Evolutionary conservation across 2,113 vertebrate genomes (phyloP).

Genomic region (Trochalopteron elliotii): DNA sequence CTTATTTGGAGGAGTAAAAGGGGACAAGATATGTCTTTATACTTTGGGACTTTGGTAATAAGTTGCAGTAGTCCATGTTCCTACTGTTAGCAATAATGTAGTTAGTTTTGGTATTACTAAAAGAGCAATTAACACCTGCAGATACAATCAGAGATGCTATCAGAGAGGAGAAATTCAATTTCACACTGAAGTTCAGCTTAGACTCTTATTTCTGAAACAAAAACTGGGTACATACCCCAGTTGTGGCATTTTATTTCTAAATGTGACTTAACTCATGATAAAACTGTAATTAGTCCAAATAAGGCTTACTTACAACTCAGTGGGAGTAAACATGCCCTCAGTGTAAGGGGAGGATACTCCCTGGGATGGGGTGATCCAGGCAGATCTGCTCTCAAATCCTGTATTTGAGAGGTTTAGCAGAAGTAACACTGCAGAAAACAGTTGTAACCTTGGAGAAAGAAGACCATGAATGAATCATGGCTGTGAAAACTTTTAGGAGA

Average conservation of each 20-base stretch:
- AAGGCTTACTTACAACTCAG: neutral
- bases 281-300: neutral
- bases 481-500: neutral
- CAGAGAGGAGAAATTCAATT: conserved; percentile 13
- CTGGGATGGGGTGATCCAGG: rapidly evolving
- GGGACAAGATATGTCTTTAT: conserved; percentile 26
- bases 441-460: neutral
- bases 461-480: neutral
- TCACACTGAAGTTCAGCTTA: neutral
- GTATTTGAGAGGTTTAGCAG: neutral
- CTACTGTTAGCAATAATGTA: conserved; percentile 57
- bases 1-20: conserved; percentile 58
- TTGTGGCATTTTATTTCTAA: neutral
- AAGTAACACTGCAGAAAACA: neutral
- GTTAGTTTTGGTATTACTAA: conserved; percentile 65
- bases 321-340: neutral
- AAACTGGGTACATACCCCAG: neutral
- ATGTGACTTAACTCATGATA: neutral
- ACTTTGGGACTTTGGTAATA: conserved; percentile 25
- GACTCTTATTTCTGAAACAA: neutral
- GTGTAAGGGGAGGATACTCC: neutral
- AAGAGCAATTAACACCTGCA: conserved; percentile 70
- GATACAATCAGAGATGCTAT: conserved; percentile 49
- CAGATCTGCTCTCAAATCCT: neutral
- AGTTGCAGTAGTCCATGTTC: conserved; percentile 14